A percentile compares a stretch with the other conserved stretches of the same genome.
phyloP scores from a whole-genome alignment of 35 echinoderm and acorn worm species.

The Chiridota heheva region DNA sequence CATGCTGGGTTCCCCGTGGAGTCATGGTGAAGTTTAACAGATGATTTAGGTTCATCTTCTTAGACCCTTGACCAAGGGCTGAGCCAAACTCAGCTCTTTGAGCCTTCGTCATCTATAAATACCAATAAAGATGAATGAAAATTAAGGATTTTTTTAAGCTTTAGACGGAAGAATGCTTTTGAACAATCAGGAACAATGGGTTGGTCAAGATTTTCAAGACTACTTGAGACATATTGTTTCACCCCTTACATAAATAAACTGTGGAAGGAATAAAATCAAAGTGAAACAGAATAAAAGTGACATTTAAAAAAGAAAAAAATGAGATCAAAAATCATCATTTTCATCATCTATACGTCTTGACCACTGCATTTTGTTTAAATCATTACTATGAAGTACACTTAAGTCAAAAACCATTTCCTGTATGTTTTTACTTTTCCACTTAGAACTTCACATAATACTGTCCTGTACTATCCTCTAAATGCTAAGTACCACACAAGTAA shows the following conservation, averaged over 20 bases:
- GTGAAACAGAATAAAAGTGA: background rate
- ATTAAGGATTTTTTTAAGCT: background rate
- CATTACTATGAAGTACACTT: too few relatives aligned
- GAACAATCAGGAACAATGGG: background rate
- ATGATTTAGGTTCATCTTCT: conserved; percentile 98
- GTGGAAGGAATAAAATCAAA: background rate
- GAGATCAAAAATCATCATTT: too few relatives aligned
- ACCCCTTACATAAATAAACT: background rate
- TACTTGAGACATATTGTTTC: background rate
- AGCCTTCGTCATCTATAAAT: conserved; percentile 80
- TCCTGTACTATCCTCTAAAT: too few relatives aligned
- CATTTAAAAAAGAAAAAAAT: too few relatives aligned
- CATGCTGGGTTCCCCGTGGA: conserved; percentile 55
- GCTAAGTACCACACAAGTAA: too few relatives aligned
- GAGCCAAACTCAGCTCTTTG: conserved; percentile 99
- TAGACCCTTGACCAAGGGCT: conserved; percentile 78
- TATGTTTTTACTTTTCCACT: too few relatives aligned
- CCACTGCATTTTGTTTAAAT: too few relatives aligned
- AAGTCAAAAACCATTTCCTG: too few relatives aligned
- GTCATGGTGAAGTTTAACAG: conserved; percentile 92
- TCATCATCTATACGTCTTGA: too few relatives aligned
- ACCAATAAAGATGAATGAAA: background rate
- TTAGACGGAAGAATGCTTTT: background rate
- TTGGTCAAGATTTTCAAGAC: background rate
- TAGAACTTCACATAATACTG: too few relatives aligned